Base-by-base conservation (phyloP, 2,888 invertebrate genomes). In the Caenorhabditis auriculariae region DNA sequence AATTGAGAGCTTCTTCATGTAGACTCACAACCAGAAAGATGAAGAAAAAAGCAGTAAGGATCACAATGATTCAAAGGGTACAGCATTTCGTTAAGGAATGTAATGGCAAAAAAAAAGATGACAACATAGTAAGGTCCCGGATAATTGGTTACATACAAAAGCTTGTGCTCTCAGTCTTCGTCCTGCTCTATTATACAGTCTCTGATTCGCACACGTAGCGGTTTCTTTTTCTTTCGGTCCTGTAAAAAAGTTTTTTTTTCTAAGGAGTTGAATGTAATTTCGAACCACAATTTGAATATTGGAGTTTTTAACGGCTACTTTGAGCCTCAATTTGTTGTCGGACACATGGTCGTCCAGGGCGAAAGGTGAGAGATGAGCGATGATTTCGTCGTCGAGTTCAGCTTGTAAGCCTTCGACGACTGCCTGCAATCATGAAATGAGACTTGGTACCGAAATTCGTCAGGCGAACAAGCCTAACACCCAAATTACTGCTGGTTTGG, bases 361-460 rank as follows among this genome's bases (percentile, higher is more conserved):
- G 46, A 76, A 77, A 0, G 75, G 64, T 1, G 70, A 60, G 27
- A 77, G 43, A 57, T 77, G 74, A 3, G 69, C 56, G 15, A 77
- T 43, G 41, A 76, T 69, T 51, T 72, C 71, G 53, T 76, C 76
- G 32, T 66, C 64, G 35, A 76, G 41, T 1, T 43, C 46, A 6
- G 66, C 54, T 19, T 61, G 50, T 23, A 75, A 46, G 1, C 61
- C 44, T 5, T 54, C 52, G 7, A 68, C 54, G 39, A 56, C 47
- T 6, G 58, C 47, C 72, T 70, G 38, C 39, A 59, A 32, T 26
- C 7, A 2, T n/a, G 35, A 12, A 9, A n/a, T 32, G 35, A n/a
- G n/a, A n/a, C n/a, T n/a, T n/a, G n/a, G n/a, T n/a, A n/a, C n/a
- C n/a, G n/a, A n/a, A n/a, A n/a, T n/a, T n/a, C n/a, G n/a, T n/a